phyloP scores from a whole-genome alignment of 2,888 invertebrate genomes.

The Calameuta pallipes region DNA sequence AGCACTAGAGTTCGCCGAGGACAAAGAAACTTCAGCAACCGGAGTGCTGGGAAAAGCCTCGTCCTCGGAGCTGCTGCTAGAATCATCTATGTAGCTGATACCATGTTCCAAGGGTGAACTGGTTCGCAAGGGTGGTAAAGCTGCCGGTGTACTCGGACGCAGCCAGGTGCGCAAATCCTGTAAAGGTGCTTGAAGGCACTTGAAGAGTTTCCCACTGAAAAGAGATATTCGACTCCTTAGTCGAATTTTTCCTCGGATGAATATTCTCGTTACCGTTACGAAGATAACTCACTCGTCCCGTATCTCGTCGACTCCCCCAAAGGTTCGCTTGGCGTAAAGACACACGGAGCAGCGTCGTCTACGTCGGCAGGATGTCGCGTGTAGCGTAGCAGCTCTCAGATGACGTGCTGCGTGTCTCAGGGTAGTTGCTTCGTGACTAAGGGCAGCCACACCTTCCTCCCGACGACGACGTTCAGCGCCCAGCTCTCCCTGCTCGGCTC shows the following conservation, averaged over 20 bases:
- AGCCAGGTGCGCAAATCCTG: slow-evolving; percentile 71
- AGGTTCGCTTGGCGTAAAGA: slow-evolving; percentile 71
- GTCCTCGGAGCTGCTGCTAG: slow-evolving; percentile 58
- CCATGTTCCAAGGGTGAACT: slow-evolving; percentile 58
- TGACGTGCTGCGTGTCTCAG: slow-evolving; percentile 69
- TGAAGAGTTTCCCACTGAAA: slow-evolving; percentile 70
- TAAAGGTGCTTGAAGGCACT: slow-evolving; percentile 72
- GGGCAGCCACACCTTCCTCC: slow-evolving; percentile 64
- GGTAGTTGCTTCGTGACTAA: slow-evolving; percentile 67
- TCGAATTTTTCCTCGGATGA: neutral
- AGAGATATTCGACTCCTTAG: neutral
- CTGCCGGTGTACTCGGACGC: slow-evolving; percentile 59
- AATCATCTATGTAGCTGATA: slow-evolving; percentile 61
- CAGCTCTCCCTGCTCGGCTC: slow-evolving; percentile 68
- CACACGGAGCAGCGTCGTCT: slow-evolving; percentile 73
- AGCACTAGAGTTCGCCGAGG: slow-evolving; percentile 54
- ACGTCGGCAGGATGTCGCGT: slow-evolving; percentile 60
- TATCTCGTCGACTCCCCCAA: slow-evolving; percentile 68
- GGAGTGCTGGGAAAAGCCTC: slow-evolving; percentile 68
- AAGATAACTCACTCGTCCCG: slow-evolving; percentile 66
- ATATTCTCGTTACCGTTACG: neutral
- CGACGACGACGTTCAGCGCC: slow-evolving; percentile 66
- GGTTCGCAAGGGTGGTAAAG: slow-evolving; percentile 49
- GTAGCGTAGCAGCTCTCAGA: slow-evolving; percentile 58
- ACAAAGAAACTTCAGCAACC: slow-evolving; percentile 63